Percentiles rank a stretch among this genome's conserved stretches.
phyloP scores from a whole-genome alignment of 1,140 invertebrate species.

The Bombyx mandarina region DNA sequence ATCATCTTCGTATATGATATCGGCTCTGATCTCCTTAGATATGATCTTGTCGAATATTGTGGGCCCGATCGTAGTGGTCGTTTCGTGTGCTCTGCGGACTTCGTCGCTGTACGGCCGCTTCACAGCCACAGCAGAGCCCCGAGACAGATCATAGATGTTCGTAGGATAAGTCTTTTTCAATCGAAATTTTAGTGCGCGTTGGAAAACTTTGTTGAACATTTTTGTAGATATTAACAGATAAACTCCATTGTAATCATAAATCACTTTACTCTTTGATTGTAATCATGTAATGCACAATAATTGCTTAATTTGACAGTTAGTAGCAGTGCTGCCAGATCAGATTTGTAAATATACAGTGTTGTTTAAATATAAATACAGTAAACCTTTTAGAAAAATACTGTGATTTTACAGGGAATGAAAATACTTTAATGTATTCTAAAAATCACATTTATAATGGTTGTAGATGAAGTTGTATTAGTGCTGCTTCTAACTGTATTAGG shows the following conservation, averaged over 20 bases:
- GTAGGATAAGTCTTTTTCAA: slow-evolving; percentile 57
- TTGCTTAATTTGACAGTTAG: too few species aligned
- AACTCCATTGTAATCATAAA: neutral
- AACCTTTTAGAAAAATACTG: too few species aligned
- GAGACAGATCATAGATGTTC: slow-evolving; percentile 58
- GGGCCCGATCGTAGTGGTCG: slow-evolving; percentile 37
- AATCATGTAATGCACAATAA: too few species aligned
- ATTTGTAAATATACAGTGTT: too few species aligned
- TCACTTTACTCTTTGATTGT: too few species aligned
- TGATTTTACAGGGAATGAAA: too few species aligned
- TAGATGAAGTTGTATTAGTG: too few species aligned
- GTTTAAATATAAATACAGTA: too few species aligned
- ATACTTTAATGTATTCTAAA: too few species aligned
- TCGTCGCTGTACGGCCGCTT: slow-evolving; percentile 56
- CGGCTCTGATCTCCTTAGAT: slow-evolving; percentile 81
- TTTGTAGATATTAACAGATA: slow-evolving; percentile 21
- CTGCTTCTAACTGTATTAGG: too few species aligned
- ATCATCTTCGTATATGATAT: slow-evolving; percentile 87
- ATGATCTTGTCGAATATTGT: slow-evolving; percentile 90
- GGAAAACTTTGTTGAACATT: slow-evolving; percentile 63
- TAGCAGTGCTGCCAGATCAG: too few species aligned
- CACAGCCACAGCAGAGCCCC: slow-evolving; percentile 47
- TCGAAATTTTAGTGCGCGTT: slow-evolving; percentile 56
- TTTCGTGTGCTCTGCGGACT: slow-evolving; percentile 49
- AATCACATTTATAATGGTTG: too few species aligned